Percentiles rank a stretch among this genome's conserved stretches.
phyloP scores from a whole-genome alignment of 2,113 vertebrate species.

The Nyctibius bracteatus region DNA sequence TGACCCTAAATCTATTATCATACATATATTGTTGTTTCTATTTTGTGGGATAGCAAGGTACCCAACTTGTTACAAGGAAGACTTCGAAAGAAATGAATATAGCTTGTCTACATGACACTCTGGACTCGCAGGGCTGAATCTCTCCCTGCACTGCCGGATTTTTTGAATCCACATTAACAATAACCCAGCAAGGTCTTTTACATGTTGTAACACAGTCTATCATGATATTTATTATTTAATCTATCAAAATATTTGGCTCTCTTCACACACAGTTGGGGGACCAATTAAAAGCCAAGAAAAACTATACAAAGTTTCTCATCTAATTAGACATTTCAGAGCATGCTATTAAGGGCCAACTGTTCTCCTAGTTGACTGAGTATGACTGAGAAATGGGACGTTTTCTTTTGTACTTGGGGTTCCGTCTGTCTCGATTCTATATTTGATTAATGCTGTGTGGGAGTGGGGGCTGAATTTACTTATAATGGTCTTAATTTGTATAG shows the following conservation, averaged over 20 bases:
- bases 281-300: slow-evolving; percentile 46
- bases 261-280: neutral
- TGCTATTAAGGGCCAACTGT: slow-evolving; percentile 49
- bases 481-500: neutral
- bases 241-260: slow-evolving; percentile 26
- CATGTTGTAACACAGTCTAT: neutral
- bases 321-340: slow-evolving; percentile 18
- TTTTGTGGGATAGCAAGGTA: neutral
- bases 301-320: neutral
- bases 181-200: neutral
- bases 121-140: neutral
- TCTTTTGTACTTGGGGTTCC: neutral
- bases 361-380: slow-evolving; percentile 12
- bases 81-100: neutral
- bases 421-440: slow-evolving; percentile 8
- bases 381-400: neutral
- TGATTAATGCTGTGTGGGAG: neutral
- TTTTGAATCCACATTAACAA: neutral
- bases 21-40: neutral
- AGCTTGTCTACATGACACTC: neutral
- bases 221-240: slow-evolving; percentile 41
- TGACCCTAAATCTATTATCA: neutral
- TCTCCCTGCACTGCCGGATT: neutral
- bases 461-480: neutral
- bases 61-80: neutral